Evolutionary conservation across 1,140 invertebrate species (phyloP).

Genomic region (Yoshiicerus persimilis): DNA sequence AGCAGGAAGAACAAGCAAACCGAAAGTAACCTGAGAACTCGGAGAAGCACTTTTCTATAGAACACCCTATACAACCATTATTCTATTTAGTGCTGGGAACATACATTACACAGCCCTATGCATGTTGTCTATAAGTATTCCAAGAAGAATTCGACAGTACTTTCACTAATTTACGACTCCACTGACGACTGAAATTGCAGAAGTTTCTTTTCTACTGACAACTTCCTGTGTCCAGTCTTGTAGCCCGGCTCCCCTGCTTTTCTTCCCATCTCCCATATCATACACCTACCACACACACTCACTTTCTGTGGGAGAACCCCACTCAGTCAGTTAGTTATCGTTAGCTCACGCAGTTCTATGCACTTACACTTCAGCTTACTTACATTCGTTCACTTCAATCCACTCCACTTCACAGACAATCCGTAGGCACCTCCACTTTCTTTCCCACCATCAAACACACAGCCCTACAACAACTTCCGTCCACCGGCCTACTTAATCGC

Average conservation of each 20-base stretch:
- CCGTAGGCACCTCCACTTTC: not conserved
- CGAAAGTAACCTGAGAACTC: not conserved
- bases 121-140: not conserved
- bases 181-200: slow-evolving; percentile 15
- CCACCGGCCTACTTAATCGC: not conserved
- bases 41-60: not conserved
- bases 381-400: not conserved
- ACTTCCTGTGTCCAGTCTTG: not conserved
- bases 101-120: not conserved
- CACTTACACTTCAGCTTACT: not conserved
- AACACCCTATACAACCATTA: no score
- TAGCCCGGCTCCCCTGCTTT: no score
- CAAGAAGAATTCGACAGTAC: not conserved
- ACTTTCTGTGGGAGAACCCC: not conserved
- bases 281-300: not conserved
- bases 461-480: no score
- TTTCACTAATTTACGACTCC: slow-evolving; percentile 16
- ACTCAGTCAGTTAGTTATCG: not conserved
- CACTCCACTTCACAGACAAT: not conserved
- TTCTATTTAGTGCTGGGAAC: no score
- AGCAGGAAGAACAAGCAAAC: not conserved
- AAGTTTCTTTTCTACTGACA: slow-evolving; percentile 10
- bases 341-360: not conserved
- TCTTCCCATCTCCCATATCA: not conserved
- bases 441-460: not conserved